Evolutionary conservation across 2,888 invertebrate genomes (phyloP), one percentile per base, ranked within the genome.

Genomic region (Cistogaster globosa): DNA sequence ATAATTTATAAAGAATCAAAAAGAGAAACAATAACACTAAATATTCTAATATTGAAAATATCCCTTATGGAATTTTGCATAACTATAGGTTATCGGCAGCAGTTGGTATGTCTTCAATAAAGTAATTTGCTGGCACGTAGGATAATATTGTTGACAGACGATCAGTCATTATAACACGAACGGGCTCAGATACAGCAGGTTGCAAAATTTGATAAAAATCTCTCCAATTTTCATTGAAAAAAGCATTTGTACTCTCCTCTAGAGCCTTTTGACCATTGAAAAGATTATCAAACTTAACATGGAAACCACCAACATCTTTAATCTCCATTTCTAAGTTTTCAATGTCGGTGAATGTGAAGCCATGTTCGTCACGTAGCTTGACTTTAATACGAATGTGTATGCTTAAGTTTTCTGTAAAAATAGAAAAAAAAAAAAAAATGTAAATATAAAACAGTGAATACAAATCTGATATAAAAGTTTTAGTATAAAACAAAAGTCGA

Each of bases 211-310:
- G 95, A 0, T 94, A 94, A 3, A 95, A 95, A 51, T 95, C 94
- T 32, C 94, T 93, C 96, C 96, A 96, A 90, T 95, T 95, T 11
- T 94, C 94, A 90, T 96, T 96, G 86, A 96, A 92, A 87, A 96
- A 94, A 14, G 94, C 93, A 89, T 96, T 95, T 2, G 95, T 95
- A 87, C 94, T 94, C 53, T 95, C 94, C 93, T 95, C 95, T 14
- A 91, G 86, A 0, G 87, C 88, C n/a, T 86, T 86, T 71, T 90
- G 88, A 8, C 88, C 89, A 12, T 87, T 86, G 89, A 96, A 96
- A 42, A 96, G 92, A 91, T 96, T 95, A 72, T 94, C 93, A 93
- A 96, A 94, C 76, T 94, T 93, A 95, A 84, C 94, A 94, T 94
- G 95, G 94, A 95, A 90, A 36, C 94, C 94, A 58, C 94, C 95